These are phyloP conservation scores for Choristoneura fumiferana DNA, from an alignment of 1,140 invertebrate species.

Conservation along the genomic window DNA sequence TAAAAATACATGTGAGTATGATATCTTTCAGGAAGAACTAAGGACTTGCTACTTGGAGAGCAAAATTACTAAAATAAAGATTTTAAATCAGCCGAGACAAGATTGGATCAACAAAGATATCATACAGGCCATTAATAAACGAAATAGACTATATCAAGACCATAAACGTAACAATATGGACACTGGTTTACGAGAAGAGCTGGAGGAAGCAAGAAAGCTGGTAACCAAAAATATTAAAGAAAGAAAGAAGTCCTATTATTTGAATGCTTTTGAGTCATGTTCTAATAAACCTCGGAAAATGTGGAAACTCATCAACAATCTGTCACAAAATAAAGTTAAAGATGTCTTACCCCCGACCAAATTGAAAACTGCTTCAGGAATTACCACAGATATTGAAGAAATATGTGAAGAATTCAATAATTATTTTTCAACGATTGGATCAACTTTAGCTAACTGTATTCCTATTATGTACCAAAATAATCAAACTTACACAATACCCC, in stretches of 20 bases:
- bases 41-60: no score
- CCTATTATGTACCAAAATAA: background rate
- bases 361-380: background rate
- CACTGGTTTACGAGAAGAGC: background rate
- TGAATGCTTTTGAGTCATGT: background rate
- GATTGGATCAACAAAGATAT: conserved; percentile 31
- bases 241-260: background rate
- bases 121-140: conserved; percentile 20
- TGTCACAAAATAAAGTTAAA: background rate
- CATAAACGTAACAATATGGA: background rate
- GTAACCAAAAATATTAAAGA: background rate
- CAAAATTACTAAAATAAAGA: conserved; percentile 21
- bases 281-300: conserved; percentile 18
- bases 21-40: background rate
- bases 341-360: background rate
- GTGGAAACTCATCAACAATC: conserved; percentile 19
- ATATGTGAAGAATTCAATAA: background rate
- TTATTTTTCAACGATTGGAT: background rate
- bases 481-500: background rate
- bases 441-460: background rate
- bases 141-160: conserved; percentile 20
- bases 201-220: background rate
- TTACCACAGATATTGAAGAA: background rate
- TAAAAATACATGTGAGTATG: no score
- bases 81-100: conserved; percentile 23